phyloP scores from a whole-genome alignment of 2,888 invertebrate species.

The Hydriomena furcata region DNA sequence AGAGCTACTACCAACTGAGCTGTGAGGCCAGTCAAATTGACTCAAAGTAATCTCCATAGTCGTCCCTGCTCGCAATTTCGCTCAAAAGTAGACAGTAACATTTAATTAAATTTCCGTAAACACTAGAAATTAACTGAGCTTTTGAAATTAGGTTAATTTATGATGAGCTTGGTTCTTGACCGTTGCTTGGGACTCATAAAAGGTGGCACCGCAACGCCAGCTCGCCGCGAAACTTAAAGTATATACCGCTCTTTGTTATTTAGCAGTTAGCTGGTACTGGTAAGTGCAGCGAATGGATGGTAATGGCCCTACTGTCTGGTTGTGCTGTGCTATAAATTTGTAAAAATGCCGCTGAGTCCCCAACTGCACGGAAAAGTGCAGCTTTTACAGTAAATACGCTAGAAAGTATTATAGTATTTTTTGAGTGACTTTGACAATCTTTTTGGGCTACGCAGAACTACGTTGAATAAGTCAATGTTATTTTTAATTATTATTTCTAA shows the following conservation, averaged over 20 bases:
- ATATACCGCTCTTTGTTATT: slow-evolving; percentile 46
- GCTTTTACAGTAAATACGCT: slow-evolving; percentile 8
- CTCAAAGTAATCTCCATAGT: slow-evolving; percentile 6
- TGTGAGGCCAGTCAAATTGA: no score
- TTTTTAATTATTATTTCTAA: no score
- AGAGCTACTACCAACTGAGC: no score
- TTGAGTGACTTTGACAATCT: no score
- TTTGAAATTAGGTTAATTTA: slow-evolving; percentile 44
- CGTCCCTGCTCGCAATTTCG: slow-evolving; percentile 1
- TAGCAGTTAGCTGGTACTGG: slow-evolving; percentile 35
- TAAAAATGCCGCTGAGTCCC: slow-evolving; percentile 36
- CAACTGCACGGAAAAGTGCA: slow-evolving; percentile 16
- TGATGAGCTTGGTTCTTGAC: slow-evolving; percentile 34
- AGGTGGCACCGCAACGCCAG: slow-evolving; percentile 33
- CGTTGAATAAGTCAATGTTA: no score
- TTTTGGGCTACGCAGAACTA: no score
- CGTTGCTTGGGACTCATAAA: slow-evolving; percentile 43
- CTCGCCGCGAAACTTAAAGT: slow-evolving; percentile 37
- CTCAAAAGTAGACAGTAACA: slow-evolving; percentile 12
- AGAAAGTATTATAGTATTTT: no score
- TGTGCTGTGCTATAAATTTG: slow-evolving; percentile 40
- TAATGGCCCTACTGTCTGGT: slow-evolving; percentile 43
- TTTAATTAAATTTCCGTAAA: slow-evolving; percentile 29
- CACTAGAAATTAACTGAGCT: slow-evolving; percentile 41
- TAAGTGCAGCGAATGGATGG: slow-evolving; percentile 56